A percentile compares a stretch with the other conserved stretches of the same genome.
Conservation (phyloP, 1,140 invertebrate genomes). For the Phymorhynchus buccinoides region DNA sequence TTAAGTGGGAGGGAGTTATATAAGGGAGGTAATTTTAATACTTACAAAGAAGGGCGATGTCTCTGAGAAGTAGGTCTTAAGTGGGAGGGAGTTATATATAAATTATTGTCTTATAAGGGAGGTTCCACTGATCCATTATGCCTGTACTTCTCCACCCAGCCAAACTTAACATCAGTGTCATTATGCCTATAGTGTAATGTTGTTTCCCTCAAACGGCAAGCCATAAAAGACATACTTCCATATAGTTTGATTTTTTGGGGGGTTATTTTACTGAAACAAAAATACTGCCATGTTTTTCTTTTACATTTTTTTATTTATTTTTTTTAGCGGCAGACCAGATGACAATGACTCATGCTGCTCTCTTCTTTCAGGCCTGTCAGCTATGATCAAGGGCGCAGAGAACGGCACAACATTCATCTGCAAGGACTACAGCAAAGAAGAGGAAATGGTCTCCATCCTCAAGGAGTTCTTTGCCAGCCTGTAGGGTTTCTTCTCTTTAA, state of each 20-base stretch:
- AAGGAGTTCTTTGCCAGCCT: constrained; percentile 51
- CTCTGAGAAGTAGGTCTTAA: no score
- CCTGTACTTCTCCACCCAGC: no score
- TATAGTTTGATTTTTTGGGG: not conserved
- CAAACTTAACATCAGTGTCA: no score
- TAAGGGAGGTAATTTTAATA: no score
- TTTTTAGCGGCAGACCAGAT: not conserved
- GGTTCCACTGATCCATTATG: no score
- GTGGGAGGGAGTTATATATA: no score
- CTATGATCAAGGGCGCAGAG: constrained; percentile 62
- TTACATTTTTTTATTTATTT: not conserved
- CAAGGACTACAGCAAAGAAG: constrained; percentile 52
- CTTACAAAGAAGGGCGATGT: no score
- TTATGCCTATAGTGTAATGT: no score
- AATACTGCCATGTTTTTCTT: not conserved
- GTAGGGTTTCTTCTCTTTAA: no score
- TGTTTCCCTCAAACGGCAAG: not conserved
- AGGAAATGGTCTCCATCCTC: constrained; percentile 54
- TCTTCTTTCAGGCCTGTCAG: constrained; percentile 58
- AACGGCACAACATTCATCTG: constrained; percentile 50
- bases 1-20: no score
- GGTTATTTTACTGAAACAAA: not conserved
- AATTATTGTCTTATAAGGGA: no score
- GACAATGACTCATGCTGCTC: not conserved
- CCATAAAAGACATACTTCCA: not conserved